Percentiles rank a stretch among this genome's conserved stretches.
phyloP scores from a whole-genome alignment of 2,113 vertebrate genomes.

The Cephalopterus ornatus region DNA sequence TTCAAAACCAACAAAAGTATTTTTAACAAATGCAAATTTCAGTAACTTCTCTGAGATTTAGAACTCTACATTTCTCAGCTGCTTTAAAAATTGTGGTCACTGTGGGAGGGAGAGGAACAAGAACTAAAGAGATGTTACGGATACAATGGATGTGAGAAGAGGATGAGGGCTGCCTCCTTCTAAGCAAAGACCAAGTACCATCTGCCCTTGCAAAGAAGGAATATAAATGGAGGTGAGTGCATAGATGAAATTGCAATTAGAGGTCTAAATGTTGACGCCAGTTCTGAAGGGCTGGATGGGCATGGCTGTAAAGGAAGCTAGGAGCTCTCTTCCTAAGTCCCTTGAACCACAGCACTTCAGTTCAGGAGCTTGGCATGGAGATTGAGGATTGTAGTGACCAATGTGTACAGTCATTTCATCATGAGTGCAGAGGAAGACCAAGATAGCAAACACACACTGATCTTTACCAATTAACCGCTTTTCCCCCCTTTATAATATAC shows the following conservation, averaged over 20 bases:
- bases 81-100: not conserved
- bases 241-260: not conserved
- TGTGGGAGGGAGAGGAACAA: accelerated
- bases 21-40: not conserved
- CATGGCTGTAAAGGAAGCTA: not conserved
- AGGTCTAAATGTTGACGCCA: not conserved
- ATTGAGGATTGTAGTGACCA: not conserved
- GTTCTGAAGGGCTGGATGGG: not conserved
- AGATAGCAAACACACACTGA: not conserved
- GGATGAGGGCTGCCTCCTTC: not conserved
- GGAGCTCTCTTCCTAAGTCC: not conserved
- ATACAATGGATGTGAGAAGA: not conserved
- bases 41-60: not conserved
- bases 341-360: not conserved
- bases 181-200: not conserved
- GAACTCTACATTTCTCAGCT: not conserved
- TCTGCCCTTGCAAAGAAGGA: not conserved
- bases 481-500: not conserved
- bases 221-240: not conserved
- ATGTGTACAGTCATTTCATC: accelerated
- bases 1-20: not conserved
- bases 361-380: not conserved
- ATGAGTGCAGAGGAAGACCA: not conserved
- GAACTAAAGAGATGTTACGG: not conserved
- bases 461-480: not conserved